Base-by-base conservation (phyloP, 2,888 invertebrate species). In the Leptinotarsa juncta region DNA sequence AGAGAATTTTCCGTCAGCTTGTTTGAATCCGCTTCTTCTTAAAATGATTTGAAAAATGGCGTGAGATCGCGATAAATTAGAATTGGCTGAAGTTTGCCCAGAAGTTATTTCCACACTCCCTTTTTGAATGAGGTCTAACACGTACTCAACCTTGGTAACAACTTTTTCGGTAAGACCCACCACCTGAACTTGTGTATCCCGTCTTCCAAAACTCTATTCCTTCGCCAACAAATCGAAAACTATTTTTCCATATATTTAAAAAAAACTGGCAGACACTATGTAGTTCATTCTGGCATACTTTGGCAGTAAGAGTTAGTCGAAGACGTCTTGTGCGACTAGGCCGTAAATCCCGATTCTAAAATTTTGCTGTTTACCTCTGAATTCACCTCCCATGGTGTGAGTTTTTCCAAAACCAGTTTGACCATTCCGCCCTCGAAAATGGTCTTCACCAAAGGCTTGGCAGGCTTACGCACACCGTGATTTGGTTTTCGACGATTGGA, bases 321-420 rank as follows among this genome's bases (percentile, higher is more conserved):
- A 98, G 72, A 98, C 97, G 88, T 98, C 98, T 82, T 94, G 93
- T 71, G 98, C 96, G 73, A 98, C 98, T 93, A 99, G 94, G 79
- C 98, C 98, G 89, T 99, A 99, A 77, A 99, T 97, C 78, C 99
- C 99, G 87, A 95, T 96, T 88, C 94, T 95, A 89, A 97, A 98
- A 90, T 98, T 97, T 73, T 85, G 85, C 57, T 82, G 81, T 72
- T 82, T 83, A 50, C 83, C 83, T 83, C 93, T 94, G 87, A 95
- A 99, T 88, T 96, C 98, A 26, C 99, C 99, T 57, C 99, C 99
- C 99, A 99, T 99, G 48, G 99, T 99, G 90, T 99, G 95, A 83
- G 99, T 93, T 91, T 99, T 96, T 89, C 98, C 93, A 84, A 97
- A 96, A 67, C 99, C 99, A 1, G 99, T 99, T 89, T 99, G 99